Evolutionary conservation across 2,113 vertebrate genomes (phyloP).

Genomic region (Muscicapa adusta): DNA sequence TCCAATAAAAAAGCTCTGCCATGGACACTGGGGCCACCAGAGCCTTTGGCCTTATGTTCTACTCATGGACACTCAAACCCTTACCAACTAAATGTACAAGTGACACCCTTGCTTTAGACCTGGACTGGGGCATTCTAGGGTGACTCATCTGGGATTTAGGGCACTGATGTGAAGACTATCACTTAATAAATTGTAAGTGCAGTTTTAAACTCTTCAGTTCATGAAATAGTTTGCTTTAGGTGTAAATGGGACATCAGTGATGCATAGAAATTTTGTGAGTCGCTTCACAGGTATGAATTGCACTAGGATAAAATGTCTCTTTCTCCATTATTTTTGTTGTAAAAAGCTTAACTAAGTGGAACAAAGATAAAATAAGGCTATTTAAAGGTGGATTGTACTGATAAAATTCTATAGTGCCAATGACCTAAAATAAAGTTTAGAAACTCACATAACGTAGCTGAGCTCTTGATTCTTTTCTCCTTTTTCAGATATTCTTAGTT

Average conservation of each 20-base stretch:
- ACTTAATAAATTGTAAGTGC: not conserved
- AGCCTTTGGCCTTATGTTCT: not conserved
- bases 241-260: not conserved
- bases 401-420: not conserved
- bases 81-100: not conserved
- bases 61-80: not conserved
- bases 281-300: not conserved
- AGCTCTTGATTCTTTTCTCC: not conserved
- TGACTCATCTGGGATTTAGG: not conserved
- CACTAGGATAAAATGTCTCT: not conserved
- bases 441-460: not conserved
- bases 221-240: not conserved
- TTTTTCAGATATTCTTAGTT: slow-evolving; percentile 80
- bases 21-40: not conserved
- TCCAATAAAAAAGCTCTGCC: not conserved
- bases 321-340: not conserved
- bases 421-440: not conserved
- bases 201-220: not conserved
- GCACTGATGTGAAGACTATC: not conserved
- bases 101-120: not conserved
- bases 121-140: not conserved
- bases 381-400: not conserved
- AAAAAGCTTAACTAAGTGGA: not conserved
- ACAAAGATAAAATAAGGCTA: not conserved
- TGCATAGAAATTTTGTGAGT: not conserved